Evolutionary conservation across 2,888 invertebrate species (phyloP), one percentile per base, ranked within the genome.

Genomic region (Vanessa cardui): DNA sequence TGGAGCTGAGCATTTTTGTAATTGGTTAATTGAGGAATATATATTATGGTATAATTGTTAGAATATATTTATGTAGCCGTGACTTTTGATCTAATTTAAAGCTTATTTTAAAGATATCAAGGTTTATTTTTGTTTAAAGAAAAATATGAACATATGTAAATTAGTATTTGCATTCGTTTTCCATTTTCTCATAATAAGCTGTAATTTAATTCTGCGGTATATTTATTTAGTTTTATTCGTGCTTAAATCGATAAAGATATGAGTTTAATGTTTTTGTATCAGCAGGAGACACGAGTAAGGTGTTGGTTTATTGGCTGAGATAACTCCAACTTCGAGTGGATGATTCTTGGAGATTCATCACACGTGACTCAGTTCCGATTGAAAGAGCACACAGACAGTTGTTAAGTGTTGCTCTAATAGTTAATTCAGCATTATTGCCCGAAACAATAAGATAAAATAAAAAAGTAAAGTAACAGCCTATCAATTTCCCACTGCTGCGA

Each of bases 131-230:
- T 31, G 16, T 31, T 2, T 31, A 16, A 54, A 54, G 26, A 52
- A 18, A 54, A 12, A 16, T 15, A 31, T 6, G 1, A 15, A 52
- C 12, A 52, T 52, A 52, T 52, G 52, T 16, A 54, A 54, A 54
- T 54, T 31, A n/a, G 9, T 20, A 49, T 54, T 54, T 31, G 26
- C 52, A 26, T 54, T 26, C 16, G 52, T 54, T 54, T 54, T 54
- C 31, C 26, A 54, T 54, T 54, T 54, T 54, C 52, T 54, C 52
- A 54, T 54, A 31, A 26, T 54, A 31, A 54, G 52, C n/a, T 54
- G 31, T 54, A 54, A 54, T 54, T 31, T 16, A 54, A 54, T 31
- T 54, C 12, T 39, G 39, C 39, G 39, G 39, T 54, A 31, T 54
- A 16, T 52, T 54, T 31, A 54, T 31, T 16, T n/a, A 54, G 15